phyloP scores from a whole-genome alignment of 2,113 vertebrate species.

The Semicossyphus pulcher region DNA sequence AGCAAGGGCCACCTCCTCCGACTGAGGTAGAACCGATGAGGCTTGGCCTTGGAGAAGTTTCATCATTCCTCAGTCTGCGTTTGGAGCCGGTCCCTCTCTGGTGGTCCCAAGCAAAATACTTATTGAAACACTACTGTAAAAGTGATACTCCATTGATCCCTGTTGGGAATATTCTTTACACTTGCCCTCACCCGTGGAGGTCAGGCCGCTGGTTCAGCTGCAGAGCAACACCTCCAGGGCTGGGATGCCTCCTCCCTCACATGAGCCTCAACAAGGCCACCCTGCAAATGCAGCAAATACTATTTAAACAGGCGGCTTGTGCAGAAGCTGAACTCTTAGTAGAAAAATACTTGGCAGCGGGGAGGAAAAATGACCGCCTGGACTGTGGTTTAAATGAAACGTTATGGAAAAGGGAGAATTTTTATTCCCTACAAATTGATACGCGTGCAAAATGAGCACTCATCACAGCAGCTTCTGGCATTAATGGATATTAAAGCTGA shows the following conservation, averaged over 20 bases:
- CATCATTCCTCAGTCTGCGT: constrained; percentile 42
- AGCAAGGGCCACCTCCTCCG: constrained; percentile 68
- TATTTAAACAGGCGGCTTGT: constrained; percentile 11
- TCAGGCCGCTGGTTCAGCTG: constrained; percentile 38
- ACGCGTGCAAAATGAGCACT: constrained; percentile 54
- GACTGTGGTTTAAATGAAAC: constrained; percentile 33
- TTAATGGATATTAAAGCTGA: constrained; percentile 61
- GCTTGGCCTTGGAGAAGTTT: constrained; percentile 52
- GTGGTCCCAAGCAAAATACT: constrained; percentile 57
- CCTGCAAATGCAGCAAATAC: constrained; percentile 31
- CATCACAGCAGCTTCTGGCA: constrained; percentile 40
- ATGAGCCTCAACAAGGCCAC: constrained; percentile 8
- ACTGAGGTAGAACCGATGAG: constrained; percentile 65
- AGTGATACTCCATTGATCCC: constrained; percentile 62
- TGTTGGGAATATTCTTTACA: constrained; percentile 52
- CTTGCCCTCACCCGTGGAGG: constrained; percentile 22
- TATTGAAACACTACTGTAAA: constrained; percentile 52
- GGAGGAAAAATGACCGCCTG: constrained; percentile 22
- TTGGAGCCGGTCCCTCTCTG: constrained; percentile 42
- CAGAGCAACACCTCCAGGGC: constrained; percentile 29
- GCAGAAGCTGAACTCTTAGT: background rate
- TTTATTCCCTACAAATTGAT: constrained; percentile 45
- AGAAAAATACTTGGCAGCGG: constrained; percentile 11
- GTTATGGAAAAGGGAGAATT: constrained; percentile 16
- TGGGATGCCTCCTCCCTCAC: constrained; percentile 16